These are phyloP conservation scores for Minunthozetes semirufus DNA, from an alignment of 2,888 invertebrate genomes.

Conservation along the genomic window DNA sequence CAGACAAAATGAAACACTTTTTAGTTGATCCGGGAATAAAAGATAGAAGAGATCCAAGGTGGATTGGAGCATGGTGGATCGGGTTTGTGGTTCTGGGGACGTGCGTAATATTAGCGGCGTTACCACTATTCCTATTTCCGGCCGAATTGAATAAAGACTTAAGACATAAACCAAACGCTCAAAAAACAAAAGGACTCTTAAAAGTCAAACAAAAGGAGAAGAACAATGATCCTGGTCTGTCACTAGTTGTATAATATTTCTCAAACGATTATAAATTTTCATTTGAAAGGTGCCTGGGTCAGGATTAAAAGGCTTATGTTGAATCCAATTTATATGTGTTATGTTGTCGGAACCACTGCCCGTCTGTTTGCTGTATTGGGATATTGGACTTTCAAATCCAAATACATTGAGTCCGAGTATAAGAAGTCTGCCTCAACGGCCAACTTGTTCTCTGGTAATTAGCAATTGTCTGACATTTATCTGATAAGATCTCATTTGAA, in stretches of 20 bases:
- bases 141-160: constrained; percentile 35
- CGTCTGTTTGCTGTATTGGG: constrained; percentile 41
- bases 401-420: constrained; percentile 43
- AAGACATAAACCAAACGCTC: background rate
- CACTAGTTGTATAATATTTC: no score
- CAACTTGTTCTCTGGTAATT: constrained; percentile 41
- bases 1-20: no score
- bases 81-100: constrained; percentile 43
- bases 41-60: constrained; percentile 41
- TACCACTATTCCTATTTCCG: constrained; percentile 43
- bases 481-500: no score
- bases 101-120: constrained; percentile 38
- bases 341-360: constrained; percentile 39
- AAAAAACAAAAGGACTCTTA: no score
- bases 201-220: no score
- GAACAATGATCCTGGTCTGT: no score
- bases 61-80: constrained; percentile 45
- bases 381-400: constrained; percentile 42
- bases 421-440: constrained; percentile 41
- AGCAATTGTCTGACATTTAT: no score
- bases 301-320: constrained; percentile 37
- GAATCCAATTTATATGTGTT: constrained; percentile 41
- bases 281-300: background rate
- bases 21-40: constrained; percentile 41
- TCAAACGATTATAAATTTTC: no score